These are phyloP conservation scores for Paradoxurus hermaphroditus DNA, from an alignment of 2,113 vertebrate genomes.

Conservation along the genomic window DNA sequence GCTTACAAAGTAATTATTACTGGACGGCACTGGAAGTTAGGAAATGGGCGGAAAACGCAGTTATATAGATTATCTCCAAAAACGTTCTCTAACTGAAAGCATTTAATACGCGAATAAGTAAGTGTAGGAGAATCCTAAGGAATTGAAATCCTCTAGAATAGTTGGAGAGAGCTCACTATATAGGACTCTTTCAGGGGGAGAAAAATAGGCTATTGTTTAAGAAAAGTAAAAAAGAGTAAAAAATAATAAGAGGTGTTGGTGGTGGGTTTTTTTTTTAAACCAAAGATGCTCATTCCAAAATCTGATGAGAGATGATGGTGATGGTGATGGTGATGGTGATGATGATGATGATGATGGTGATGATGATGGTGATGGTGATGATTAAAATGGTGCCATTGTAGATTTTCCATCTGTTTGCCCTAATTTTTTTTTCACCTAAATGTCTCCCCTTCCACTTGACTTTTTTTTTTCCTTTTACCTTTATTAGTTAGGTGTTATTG, in stretches of 20 bases:
- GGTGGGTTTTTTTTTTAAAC: background rate
- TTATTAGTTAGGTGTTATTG: background rate
- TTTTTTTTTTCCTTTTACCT: background rate
- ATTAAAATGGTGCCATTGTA: background rate
- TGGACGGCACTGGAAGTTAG: background rate
- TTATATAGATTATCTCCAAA: background rate
- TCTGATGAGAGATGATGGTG: background rate
- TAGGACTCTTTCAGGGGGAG: background rate
- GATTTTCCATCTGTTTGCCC: background rate
- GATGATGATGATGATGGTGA: no score
- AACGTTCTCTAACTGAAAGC: background rate
- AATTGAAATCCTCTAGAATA: background rate
- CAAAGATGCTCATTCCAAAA: background rate
- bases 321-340: background rate
- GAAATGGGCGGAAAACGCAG: background rate
- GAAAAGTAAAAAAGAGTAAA: background rate
- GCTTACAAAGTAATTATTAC: slow-evolving; percentile 36
- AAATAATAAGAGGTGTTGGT: background rate
- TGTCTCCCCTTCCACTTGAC: background rate
- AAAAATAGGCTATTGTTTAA: background rate
- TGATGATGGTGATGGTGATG: background rate
- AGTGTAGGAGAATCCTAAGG: background rate
- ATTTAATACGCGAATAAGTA: background rate
- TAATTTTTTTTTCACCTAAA: background rate
- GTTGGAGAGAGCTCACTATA: background rate